Percentiles rank a stretch among this genome's conserved stretches.
Evolutionary conservation across 2,888 invertebrate genomes (phyloP).

Genomic region (Altica lythri): DNA sequence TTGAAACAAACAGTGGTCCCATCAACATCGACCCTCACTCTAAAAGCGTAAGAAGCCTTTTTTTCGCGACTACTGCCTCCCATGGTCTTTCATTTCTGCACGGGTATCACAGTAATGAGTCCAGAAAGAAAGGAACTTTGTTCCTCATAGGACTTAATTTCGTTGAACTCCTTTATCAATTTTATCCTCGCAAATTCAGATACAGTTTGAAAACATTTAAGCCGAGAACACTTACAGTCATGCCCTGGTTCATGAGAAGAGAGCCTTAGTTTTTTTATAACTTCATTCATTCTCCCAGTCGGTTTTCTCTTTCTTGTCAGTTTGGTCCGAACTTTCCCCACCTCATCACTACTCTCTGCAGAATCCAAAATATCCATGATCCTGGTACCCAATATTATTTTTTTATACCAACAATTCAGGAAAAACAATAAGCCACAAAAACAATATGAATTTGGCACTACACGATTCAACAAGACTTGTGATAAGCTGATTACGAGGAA

Average conservation of each 20-base stretch:
- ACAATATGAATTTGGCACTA: background rate
- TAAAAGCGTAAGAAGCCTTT: background rate
- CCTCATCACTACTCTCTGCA: conserved; percentile 8
- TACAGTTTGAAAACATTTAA: background rate
- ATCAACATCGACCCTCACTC: background rate
- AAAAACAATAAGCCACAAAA: too few relatives aligned
- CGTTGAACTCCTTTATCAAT: background rate
- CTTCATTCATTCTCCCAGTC: conserved; percentile 8
- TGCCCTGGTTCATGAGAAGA: background rate
- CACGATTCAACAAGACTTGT: background rate
- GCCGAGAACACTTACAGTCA: background rate
- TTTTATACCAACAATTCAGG: background rate
- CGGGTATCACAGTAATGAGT: background rate
- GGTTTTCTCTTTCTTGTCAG: conserved; percentile 6
- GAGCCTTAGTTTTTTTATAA: background rate
- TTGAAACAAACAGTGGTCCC: too few relatives aligned
- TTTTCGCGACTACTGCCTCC: background rate
- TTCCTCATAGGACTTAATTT: background rate
- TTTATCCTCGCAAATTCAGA: background rate
- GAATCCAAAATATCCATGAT: conserved; percentile 5
- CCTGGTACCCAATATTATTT: background rate
- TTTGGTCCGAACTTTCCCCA: conserved; percentile 3
- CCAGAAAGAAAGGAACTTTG: background rate
- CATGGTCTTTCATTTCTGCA: background rate
- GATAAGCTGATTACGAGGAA: background rate